phyloP scores from a whole-genome alignment of 2,797 vertebrate genomes.

The Hippocampus kuda region DNA sequence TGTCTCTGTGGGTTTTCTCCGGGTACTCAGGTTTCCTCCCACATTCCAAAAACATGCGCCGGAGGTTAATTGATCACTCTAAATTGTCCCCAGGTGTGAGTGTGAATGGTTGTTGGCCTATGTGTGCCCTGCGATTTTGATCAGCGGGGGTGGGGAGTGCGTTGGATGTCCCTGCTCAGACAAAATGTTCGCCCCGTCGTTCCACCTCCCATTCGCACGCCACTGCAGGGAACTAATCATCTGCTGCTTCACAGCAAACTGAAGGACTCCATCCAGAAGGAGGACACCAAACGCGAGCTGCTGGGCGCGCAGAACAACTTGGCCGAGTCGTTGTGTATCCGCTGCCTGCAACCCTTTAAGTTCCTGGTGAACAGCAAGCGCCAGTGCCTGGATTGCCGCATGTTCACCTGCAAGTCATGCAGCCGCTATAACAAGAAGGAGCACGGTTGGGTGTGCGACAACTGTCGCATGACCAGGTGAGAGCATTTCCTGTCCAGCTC shows the following conservation, averaged over 20 bases:
- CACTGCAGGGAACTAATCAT: not conserved
- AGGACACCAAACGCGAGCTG: slow-evolving; percentile 75
- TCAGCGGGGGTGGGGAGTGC: too few species aligned
- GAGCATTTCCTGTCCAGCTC: not conserved
- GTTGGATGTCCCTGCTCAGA: too few species aligned
- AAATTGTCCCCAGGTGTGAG: too few species aligned
- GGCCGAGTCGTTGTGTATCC: slow-evolving; percentile 75
- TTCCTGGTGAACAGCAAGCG: slow-evolving; percentile 78
- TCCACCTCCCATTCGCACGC: too few species aligned
- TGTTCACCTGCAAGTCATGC: slow-evolving; percentile 79
- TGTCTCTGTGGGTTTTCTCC: too few species aligned
- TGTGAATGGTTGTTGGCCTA: too few species aligned
- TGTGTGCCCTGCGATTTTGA: too few species aligned
- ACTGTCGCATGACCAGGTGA: slow-evolving; percentile 79
- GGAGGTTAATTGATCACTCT: too few species aligned
- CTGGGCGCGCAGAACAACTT: slow-evolving; percentile 66
- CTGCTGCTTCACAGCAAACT: not conserved
- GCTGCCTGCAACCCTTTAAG: slow-evolving; percentile 85
- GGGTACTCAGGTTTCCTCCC: too few species aligned
- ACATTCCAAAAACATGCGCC: too few species aligned
- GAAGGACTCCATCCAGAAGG: slow-evolving; percentile 65
- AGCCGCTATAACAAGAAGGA: slow-evolving; percentile 82
- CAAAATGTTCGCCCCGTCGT: too few species aligned
- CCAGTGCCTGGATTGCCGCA: slow-evolving; percentile 77
- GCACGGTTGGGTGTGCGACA: slow-evolving; percentile 84